Conservation (phyloP, 92 coral and sea anemone species). For the Ricordea florida region DNA sequence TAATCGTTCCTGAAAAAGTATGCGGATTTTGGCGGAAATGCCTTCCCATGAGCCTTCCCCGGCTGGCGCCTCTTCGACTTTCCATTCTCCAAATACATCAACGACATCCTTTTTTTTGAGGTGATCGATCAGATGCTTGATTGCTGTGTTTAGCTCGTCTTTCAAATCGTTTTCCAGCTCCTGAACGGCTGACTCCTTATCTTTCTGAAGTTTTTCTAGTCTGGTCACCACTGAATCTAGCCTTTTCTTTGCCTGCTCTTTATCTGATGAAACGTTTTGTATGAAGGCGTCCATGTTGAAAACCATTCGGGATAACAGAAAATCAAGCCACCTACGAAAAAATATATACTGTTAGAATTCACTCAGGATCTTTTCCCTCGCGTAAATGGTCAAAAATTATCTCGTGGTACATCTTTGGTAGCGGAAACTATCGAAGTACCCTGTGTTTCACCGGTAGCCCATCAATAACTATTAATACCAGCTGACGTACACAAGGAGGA, state of each 20-base stretch:
- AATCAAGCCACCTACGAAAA: slow-evolving; percentile 21
- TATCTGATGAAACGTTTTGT: neutral
- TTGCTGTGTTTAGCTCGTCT: neutral
- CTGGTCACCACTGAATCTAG: neutral
- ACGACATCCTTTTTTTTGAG: neutral
- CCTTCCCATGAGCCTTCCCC: slow-evolving; percentile 14
- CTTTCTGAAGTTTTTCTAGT: slow-evolving; percentile 9
- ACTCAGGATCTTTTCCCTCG: too few relatives aligned
- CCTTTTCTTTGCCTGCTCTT: neutral
- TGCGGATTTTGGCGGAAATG: neutral
- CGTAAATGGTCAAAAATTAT: too few relatives aligned
- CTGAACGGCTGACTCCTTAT: neutral
- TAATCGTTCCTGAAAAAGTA: slow-evolving; percentile 3
- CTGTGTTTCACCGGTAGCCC: too few relatives aligned
- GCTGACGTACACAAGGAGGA: too few relatives aligned
- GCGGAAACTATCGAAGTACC: too few relatives aligned
- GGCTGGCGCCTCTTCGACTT: neutral
- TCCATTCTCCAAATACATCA: slow-evolving; percentile 7
- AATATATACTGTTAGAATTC: too few relatives aligned
- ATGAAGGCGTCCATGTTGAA: slow-evolving; percentile 3
- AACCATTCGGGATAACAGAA: neutral
- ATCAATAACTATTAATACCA: too few relatives aligned
- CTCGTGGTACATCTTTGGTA: too few relatives aligned
- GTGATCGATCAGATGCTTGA: neutral
- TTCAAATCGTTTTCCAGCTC: neutral